These are phyloP conservation scores for Heliconius ismenius DNA, from an alignment of 2,888 invertebrate species.

Conservation along the genomic window DNA sequence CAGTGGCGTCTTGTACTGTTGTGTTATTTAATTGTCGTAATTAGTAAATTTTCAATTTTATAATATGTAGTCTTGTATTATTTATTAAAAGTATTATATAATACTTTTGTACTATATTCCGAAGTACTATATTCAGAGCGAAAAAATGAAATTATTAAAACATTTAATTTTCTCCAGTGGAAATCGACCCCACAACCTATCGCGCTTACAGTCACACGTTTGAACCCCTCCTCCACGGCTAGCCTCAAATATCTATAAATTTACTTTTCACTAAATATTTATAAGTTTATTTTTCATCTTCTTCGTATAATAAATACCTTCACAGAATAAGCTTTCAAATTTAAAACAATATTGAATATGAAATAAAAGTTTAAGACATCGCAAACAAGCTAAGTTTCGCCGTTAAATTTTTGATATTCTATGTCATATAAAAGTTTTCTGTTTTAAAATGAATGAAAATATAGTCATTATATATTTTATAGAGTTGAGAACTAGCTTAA, in stretches of 20 bases:
- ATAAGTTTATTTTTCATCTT: slow-evolving; percentile 16
- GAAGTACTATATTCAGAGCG: too few species aligned
- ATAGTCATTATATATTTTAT: neutral
- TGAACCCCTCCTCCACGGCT: too few species aligned
- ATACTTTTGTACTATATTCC: too few species aligned
- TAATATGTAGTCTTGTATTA: neutral
- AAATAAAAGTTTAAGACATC: slow-evolving; percentile 9
- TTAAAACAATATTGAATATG: slow-evolving; percentile 20
- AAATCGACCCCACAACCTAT: too few species aligned
- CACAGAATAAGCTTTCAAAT: slow-evolving; percentile 9
- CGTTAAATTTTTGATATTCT: slow-evolving; percentile 15
- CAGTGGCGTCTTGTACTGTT: slow-evolving; percentile 2
- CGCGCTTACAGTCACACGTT: too few species aligned
- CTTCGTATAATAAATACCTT: neutral
- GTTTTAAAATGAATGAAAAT: slow-evolving; percentile 5
- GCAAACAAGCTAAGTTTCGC: slow-evolving; percentile 18
- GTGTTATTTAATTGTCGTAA: slow-evolving; percentile 1
- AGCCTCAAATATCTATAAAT: too few species aligned
- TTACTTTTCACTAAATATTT: neutral
- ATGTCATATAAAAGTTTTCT: slow-evolving; percentile 8
- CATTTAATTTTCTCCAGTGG: too few species aligned
- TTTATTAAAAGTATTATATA: neutral
- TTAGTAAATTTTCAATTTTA: neutral
- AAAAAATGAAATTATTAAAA: too few species aligned
- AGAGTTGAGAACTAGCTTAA: neutral